These are phyloP conservation scores for Brachynemurus nebulosus DNA, from an alignment of 2,888 invertebrate genomes.

Conservation along the genomic window DNA sequence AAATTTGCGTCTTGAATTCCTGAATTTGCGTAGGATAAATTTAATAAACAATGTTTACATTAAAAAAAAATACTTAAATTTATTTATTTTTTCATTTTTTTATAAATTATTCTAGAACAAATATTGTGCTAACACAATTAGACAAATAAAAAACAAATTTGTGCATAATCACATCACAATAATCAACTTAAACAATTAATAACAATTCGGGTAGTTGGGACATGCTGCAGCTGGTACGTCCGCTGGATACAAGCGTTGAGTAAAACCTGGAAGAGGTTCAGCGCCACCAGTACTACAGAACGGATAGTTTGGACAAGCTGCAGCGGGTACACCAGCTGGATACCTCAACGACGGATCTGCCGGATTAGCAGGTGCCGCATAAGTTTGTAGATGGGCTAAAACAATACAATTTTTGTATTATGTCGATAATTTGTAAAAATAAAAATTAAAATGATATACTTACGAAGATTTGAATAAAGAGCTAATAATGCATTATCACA, in stretches of 20 bases:
- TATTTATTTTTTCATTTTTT: background rate
- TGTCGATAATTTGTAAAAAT: background rate
- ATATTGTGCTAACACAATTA: background rate
- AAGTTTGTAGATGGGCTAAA: background rate
- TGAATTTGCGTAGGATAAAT: no score
- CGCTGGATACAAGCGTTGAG: slow-evolving; percentile 35
- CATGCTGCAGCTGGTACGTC: slow-evolving; percentile 38
- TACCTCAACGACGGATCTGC: slow-evolving; percentile 32
- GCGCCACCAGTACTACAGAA: slow-evolving; percentile 28
- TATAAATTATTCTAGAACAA: background rate
- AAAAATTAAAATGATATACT: background rate
- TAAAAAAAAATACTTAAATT: background rate
- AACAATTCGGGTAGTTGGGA: slow-evolving; percentile 45
- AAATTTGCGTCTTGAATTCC: no score
- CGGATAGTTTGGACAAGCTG: slow-evolving; percentile 45
- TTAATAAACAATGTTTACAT: no score
- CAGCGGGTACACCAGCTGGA: slow-evolving; percentile 39
- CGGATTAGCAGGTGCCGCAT: slow-evolving; percentile 26
- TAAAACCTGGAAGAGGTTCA: slow-evolving; percentile 5
- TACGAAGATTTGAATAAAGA: slow-evolving; percentile 30
- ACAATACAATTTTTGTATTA: no score
- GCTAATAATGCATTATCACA: slow-evolving; percentile 35
- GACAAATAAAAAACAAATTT: background rate
- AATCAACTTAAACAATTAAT: background rate
- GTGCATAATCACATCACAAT: background rate